Conservation (phyloP, 1,140 invertebrate species). For the Drosophila triauraria region DNA sequence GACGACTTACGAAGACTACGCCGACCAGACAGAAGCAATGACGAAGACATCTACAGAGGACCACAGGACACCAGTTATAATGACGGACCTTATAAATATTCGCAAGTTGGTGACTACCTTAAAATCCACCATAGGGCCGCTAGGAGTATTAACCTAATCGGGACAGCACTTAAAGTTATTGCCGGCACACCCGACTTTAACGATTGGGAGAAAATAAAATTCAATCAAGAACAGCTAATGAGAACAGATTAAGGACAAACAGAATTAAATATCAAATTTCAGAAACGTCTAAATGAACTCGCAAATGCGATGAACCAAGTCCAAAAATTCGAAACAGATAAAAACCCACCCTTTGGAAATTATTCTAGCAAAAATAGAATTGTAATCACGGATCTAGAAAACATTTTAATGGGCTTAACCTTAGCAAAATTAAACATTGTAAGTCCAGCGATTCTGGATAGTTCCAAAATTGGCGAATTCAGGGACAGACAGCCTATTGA, state of each 20-base stretch:
- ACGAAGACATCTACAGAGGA: too few relatives aligned
- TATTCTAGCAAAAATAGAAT: background rate
- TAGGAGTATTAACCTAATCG: slow-evolving; percentile 20
- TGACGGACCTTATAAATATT: background rate
- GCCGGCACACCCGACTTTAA: slow-evolving; percentile 1
- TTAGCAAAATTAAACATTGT: background rate
- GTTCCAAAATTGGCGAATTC: background rate
- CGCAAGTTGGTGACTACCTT: slow-evolving; percentile 11
- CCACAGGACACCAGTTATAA: too few relatives aligned
- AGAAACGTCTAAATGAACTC: background rate
- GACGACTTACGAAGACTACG: too few relatives aligned
- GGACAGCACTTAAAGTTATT: slow-evolving; percentile 5
- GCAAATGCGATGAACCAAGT: background rate
- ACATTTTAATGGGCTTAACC: background rate
- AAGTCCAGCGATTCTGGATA: background rate
- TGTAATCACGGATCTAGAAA: background rate
- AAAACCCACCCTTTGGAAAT: background rate
- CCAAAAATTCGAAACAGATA: background rate
- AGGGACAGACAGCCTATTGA: too few relatives aligned
- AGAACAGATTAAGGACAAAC: slow-evolving; percentile 12
- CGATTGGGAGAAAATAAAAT: slow-evolving; percentile 21
- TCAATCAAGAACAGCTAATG: slow-evolving; percentile 10
- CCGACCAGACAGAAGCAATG: too few relatives aligned
- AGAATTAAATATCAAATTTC: background rate
- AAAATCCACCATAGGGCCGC: slow-evolving; percentile 15